phyloP scores from a whole-genome alignment of 1,140 invertebrate species.

The Sitodiplosis mosellana region DNA sequence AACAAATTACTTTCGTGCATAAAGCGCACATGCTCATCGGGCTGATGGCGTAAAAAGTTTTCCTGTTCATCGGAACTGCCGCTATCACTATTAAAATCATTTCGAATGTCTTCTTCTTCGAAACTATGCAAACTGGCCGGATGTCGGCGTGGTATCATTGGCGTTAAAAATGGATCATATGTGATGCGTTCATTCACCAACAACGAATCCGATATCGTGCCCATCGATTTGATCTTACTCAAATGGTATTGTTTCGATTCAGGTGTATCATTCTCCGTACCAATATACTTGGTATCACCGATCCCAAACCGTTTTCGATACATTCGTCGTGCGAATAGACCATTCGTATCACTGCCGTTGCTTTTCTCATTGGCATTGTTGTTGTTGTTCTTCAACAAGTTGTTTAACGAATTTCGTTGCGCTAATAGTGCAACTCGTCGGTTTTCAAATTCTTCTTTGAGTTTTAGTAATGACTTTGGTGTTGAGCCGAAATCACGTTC shows the following conservation, averaged over 20 bases:
- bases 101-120: constrained; percentile 3
- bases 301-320: constrained; percentile 5
- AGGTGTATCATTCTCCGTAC: constrained; percentile 12
- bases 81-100: neutral
- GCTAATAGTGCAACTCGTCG: constrained; percentile 12
- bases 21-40: neutral
- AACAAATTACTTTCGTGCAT: neutral
- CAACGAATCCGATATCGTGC: constrained; percentile 20
- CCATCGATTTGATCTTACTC: constrained; percentile 24
- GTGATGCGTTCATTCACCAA: constrained; percentile 17
- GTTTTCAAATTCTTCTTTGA: constrained; percentile 17
- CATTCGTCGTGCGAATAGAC: neutral
- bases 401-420: neutral
- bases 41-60: neutral
- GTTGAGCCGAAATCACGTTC: neutral
- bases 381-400: neutral
- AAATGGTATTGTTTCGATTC: constrained; percentile 15
- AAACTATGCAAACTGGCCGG: neutral
- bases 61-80: neutral
- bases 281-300: constrained; percentile 24
- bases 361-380: neutral
- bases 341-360: neutral
- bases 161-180: constrained; percentile 21
- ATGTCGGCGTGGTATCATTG: constrained; percentile 11
- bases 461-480: constrained; percentile 6